A percentile compares a stretch with the other conserved stretches of the same genome.
These are phyloP conservation scores for Scarus forsteni DNA, from an alignment of 2,797 vertebrate species.

Conservation along the genomic window DNA sequence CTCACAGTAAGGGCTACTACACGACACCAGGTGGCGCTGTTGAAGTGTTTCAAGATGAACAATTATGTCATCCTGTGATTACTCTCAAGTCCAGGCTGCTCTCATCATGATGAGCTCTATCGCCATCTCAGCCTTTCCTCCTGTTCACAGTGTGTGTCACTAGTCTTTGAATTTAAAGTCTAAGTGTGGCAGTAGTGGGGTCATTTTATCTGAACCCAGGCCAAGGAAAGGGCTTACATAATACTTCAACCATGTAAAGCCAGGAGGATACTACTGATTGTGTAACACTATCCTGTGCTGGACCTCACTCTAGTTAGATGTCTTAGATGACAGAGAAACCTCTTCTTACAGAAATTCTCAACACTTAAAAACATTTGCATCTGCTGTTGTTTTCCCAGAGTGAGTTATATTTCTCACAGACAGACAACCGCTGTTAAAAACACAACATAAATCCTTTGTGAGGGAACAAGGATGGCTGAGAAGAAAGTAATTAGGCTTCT, in stretches of 20 bases:
- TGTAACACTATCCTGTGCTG: conserved; percentile 56
- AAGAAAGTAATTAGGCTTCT: no score
- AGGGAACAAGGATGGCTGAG: no score
- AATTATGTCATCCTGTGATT: conserved; percentile 53
- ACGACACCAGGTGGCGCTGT: conserved; percentile 67
- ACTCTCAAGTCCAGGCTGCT: conserved; percentile 17
- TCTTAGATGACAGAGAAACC: no score
- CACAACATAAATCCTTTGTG: no score
- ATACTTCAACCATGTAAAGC: conserved; percentile 51
- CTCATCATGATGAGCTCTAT: conserved; percentile 30
- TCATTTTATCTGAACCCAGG: conserved; percentile 10
- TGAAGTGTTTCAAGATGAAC: conserved; percentile 30
- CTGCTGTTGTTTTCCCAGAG: no score
- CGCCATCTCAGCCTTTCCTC: conserved; percentile 8
- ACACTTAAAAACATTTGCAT: no score
- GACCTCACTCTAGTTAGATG: conserved; percentile 28
- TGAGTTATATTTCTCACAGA: no score
- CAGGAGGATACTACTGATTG: conserved; percentile 53
- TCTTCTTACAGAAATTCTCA: no score
- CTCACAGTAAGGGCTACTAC: not conserved
- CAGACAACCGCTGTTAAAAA: no score
- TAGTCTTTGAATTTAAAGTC: conserved; percentile 3
- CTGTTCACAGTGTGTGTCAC: conserved; percentile 18
- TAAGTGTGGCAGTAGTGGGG: not conserved
- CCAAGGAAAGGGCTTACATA: conserved; percentile 56